Evolutionary conservation across 2,888 invertebrate species (phyloP), one percentile per base, ranked within the genome.

Genomic region (Lithosia quadra): DNA sequence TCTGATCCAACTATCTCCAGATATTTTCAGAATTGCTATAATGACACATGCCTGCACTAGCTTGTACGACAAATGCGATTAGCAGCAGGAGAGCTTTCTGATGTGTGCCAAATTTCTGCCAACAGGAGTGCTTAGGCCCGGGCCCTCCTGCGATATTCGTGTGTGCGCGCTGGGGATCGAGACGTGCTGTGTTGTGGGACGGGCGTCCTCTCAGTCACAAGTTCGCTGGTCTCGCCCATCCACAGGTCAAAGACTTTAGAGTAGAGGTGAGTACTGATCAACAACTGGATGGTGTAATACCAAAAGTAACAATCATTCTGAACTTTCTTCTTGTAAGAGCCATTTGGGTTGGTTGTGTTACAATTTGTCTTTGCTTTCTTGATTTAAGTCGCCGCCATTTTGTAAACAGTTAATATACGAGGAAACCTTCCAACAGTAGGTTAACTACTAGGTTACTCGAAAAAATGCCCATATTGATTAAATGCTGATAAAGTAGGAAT

Each of bases 41-140:
- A 28, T 28, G 5, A 28, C 28, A 28, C 28, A 28, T 28, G 28
- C 28, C 5, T 4, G 28, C 28, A 28, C 28, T 28, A 28, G 28
- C 28, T 28, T 28, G 28, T 28, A 28, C 28, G 28, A 28, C 28
- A 28, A 28, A 28, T 28, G 5, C 28, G 28, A 2, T 4, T 28
- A 28, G 2, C 28, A 28, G 2, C 36, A 36, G 2, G 36, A 36
- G 36, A 36, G 11, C 4, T 15, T 39, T 15, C 15, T 39, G n/a
- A 18, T 43, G 7, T 7, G 15, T 43, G 18, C 0, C 18, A 18
- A 18, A 49, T 49, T n/a, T n/a, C 9, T 5, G 15, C n/a, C 49
- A 49, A 5, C 95, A 97, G 92, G 97, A 98, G 86, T 99, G 99
- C 90, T 93, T 98, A 76, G 99, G 97, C 22, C 97, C 97, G 0